Evolutionary conservation across 1,140 invertebrate species (phyloP), one percentile per base, ranked within the genome.

Genomic region (Brachionus angularis): DNA sequence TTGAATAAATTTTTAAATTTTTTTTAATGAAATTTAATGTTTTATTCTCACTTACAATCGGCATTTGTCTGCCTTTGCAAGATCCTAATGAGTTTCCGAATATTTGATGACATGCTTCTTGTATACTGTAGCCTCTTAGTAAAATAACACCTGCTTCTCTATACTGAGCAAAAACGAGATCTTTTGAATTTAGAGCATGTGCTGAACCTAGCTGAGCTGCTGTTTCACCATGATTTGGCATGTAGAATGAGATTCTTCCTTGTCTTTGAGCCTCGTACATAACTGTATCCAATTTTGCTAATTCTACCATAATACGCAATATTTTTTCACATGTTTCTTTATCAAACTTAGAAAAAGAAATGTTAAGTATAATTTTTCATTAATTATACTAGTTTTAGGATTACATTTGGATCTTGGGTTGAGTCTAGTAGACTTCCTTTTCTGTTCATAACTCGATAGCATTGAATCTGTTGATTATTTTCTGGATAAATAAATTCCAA

Each of bases 211-310:
- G 86, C 75, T 89, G 88, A 18, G 89, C 88, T 0, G 90, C 94
- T 84, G 98, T 96, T 83, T 99, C 96, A 0, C 96, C 96, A 77
- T 88, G 92, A 82, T 91, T 96, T 0, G 96, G 98, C 95, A 99
- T 98, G 78, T 98, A 99, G 81, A 99, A 99, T 0, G 94, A 97
- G 75, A 99, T 98, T 58, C 96, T 84, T 0, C 96, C 96, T 84
- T 98, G 96, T 75, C 94, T 85, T 81, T 99, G 96, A 73, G 93
- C 95, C 82, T 98, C 96, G 76, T 98, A 99, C 36, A 99, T 79
- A 74, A 99, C 92, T 78, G 89, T 88, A 79, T 99, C 96, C 90
- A 98, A 91, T 10, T 89, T 87, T 77, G 88, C 93, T 1, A 98
- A 78, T 14, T 89, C 83, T 1, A 89, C 85, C 96, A 98, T 98